Conservation (phyloP, 2,113 vertebrate species). For the Oreochromis spilurus region DNA sequence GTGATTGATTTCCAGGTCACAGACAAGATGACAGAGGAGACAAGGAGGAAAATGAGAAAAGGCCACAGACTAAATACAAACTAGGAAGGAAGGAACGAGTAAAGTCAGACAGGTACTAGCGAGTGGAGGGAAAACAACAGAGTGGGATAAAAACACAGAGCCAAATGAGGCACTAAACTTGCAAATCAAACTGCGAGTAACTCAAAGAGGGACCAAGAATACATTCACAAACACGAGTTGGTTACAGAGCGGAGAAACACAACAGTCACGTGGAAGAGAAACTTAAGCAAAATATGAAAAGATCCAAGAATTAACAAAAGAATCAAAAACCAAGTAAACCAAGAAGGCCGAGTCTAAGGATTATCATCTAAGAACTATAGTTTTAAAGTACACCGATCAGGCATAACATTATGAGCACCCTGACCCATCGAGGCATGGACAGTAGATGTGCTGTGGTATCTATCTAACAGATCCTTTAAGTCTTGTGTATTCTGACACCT, state of each 20-base stretch:
- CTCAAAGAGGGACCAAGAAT: neutral
- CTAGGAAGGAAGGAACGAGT: neutral
- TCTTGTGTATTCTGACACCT: neutral
- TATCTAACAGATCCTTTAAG: neutral
- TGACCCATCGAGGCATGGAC: neutral
- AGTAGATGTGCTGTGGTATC: neutral
- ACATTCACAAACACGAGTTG: neutral
- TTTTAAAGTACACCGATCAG: neutral
- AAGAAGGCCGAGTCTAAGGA: neutral
- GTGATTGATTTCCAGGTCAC: neutral
- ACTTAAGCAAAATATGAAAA: neutral
- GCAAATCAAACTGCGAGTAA: neutral
- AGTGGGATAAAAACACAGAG: neutral
- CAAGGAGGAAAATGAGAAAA: neutral
- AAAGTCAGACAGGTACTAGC: neutral
- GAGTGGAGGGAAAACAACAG: neutral
- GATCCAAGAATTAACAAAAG: neutral
- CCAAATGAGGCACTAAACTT: neutral
- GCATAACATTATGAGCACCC: neutral
- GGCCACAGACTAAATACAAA: neutral
- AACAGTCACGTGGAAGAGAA: neutral
- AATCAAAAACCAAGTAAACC: neutral
- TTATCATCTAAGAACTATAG: neutral
- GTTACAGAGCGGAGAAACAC: neutral
- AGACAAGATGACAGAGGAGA: neutral